Evolutionary conservation across 2,113 vertebrate genomes (phyloP).

Genomic region (Ciconia stormi): DNA sequence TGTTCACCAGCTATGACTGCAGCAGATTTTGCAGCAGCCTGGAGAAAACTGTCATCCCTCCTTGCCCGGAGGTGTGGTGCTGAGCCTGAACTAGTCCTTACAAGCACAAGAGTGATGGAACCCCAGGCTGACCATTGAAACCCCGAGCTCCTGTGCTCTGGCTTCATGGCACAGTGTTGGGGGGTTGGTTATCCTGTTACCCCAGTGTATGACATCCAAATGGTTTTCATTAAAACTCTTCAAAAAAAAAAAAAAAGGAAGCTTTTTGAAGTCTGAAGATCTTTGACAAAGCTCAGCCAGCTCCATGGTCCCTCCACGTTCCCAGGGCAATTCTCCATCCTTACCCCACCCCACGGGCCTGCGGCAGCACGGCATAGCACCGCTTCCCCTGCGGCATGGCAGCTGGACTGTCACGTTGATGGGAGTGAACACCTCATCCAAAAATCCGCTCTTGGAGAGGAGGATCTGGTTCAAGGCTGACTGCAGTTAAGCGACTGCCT

Average conservation of each 20-base stretch:
- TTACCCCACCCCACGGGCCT: not conserved
- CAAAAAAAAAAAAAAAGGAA: not conserved
- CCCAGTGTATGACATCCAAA: not conserved
- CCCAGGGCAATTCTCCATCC: not conserved
- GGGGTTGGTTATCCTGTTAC: not conserved
- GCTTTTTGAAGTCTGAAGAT: not conserved
- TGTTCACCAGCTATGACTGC: not conserved
- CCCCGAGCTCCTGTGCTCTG: not conserved
- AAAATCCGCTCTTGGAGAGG: not conserved
- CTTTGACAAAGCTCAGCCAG: not conserved
- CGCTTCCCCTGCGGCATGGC: not conserved
- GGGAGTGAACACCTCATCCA: not conserved
- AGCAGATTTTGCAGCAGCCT: not conserved
- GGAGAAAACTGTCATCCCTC: not conserved
- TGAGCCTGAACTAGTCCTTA: not conserved
- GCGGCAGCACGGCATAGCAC: not conserved
- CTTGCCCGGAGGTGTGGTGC: rapidly evolving
- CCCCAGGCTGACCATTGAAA: not conserved
- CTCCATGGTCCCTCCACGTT: rapidly evolving
- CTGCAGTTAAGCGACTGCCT: not conserved
- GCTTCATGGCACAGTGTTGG: rapidly evolving
- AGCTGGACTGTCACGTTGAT: not conserved
- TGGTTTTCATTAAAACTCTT: not conserved
- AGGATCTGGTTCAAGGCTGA: not conserved
- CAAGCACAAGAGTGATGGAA: not conserved